These are phyloP conservation scores for Tachyglossus aculeatus DNA, from an alignment of 2,797 vertebrate genomes.

Conservation along the genomic window DNA sequence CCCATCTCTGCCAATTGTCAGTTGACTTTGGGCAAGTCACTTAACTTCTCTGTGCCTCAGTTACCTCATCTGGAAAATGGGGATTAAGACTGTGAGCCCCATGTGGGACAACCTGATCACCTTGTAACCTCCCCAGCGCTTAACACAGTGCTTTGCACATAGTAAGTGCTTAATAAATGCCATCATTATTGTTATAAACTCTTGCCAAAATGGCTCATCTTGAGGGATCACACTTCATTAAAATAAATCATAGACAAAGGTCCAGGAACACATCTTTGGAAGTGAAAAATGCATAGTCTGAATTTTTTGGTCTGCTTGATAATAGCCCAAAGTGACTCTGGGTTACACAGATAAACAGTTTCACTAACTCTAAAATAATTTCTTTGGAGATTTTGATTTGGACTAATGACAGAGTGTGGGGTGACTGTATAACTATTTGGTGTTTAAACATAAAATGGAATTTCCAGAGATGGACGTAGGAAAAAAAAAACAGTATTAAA, in stretches of 20 bases:
- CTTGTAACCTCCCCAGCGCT: no score
- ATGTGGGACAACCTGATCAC: no score
- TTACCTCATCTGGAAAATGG: background rate
- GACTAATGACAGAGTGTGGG: background rate
- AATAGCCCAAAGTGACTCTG: background rate
- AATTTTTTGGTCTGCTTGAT: background rate
- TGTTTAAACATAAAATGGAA: no score
- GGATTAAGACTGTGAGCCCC: no score
- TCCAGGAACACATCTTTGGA: no score
- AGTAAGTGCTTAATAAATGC: no score
- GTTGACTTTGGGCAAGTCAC: background rate
- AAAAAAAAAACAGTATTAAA: conserved; percentile 3
- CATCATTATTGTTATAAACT: background rate
- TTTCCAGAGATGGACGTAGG: conserved; percentile 10
- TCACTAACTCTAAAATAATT: no score
- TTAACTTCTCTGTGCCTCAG: background rate
- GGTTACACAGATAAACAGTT: background rate
- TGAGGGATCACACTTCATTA: no score
- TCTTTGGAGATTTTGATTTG: background rate
- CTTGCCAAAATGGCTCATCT: no score
- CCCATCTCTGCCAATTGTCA: background rate
- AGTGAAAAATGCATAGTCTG: background rate
- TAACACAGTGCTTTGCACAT: no score
- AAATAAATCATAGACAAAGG: no score
- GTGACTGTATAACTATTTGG: no score